These are phyloP conservation scores for Rhinoderma darwinii DNA, from an alignment of 2,113 vertebrate genomes.

Conservation along the genomic window DNA sequence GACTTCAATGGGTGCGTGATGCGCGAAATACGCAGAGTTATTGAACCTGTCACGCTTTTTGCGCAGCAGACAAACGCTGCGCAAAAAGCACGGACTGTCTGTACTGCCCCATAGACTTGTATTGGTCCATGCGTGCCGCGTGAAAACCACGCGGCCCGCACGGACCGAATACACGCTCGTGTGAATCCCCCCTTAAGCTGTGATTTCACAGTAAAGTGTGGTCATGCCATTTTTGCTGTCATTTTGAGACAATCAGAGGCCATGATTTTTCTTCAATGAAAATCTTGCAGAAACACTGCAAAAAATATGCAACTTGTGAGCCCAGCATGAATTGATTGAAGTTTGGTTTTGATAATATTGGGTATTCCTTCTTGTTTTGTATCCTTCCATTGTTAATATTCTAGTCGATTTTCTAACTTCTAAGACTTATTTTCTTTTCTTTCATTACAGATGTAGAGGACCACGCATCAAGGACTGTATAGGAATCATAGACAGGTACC, in stretches of 20 bases:
- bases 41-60: too few relatives aligned
- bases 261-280: not conserved
- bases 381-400: not conserved
- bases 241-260: not conserved
- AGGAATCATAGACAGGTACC: slow-evolving; percentile 97
- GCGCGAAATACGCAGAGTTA: too few relatives aligned
- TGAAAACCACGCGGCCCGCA: too few relatives aligned
- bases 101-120: too few relatives aligned
- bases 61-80: too few relatives aligned
- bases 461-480: slow-evolving; percentile 92
- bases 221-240: not conserved
- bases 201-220: too few relatives aligned
- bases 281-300: not conserved
- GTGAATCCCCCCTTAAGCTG: too few relatives aligned
- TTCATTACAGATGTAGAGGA: slow-evolving; percentile 86
- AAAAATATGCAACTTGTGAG: not conserved
- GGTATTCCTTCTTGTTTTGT: slow-evolving; percentile 8
- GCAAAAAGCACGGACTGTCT: too few relatives aligned
- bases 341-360: not conserved
- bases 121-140: too few relatives aligned
- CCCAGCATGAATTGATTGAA: not conserved
- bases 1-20: too few relatives aligned
- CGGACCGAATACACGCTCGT: too few relatives aligned
- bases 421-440: slow-evolving; percentile 43
- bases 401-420: not conserved